Conservation (phyloP, 2,888 invertebrate genomes). For the Apamea anceps region DNA sequence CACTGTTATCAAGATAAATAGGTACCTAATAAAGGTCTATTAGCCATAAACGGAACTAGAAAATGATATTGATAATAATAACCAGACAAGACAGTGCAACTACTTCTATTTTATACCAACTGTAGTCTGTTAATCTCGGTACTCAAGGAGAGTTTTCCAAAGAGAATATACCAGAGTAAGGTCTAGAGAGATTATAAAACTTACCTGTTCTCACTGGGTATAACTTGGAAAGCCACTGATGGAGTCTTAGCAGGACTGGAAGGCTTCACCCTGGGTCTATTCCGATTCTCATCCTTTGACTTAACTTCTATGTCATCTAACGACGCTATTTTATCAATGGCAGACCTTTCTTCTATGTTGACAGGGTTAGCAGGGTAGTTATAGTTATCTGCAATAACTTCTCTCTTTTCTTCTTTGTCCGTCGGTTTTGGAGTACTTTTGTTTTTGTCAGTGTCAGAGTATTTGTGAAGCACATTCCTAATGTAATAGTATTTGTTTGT, state of each 20-base stretch:
- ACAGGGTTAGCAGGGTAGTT: slow-evolving; percentile 72
- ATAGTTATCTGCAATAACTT: slow-evolving; percentile 71
- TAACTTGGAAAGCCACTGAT: slow-evolving; percentile 86
- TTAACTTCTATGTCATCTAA: slow-evolving; percentile 76
- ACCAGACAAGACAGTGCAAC: not conserved
- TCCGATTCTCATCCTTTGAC: slow-evolving; percentile 43
- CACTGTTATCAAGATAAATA: not conserved
- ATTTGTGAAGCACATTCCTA: slow-evolving; percentile 85
- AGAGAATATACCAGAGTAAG: too few relatives aligned
- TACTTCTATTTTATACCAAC: not conserved
- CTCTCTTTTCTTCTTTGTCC: slow-evolving; percentile 62
- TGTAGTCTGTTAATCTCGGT: not conserved
- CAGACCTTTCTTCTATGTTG: slow-evolving; percentile 81
- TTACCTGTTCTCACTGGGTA: slow-evolving; percentile 89
- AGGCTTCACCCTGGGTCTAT: slow-evolving; percentile 72
- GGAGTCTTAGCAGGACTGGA: slow-evolving; percentile 82
- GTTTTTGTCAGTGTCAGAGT: slow-evolving; percentile 73
- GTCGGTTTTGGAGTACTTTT: slow-evolving; percentile 58
- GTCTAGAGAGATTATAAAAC: slow-evolving; percentile 30
- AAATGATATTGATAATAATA: slow-evolving; percentile 6
- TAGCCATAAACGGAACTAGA: not conserved
- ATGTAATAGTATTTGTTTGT: slow-evolving; percentile 85
- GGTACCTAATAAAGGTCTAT: not conserved
- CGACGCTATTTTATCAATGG: slow-evolving; percentile 76
- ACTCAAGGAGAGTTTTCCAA: not conserved